These are phyloP conservation scores for Oscheius sp. DNA, from an alignment of 2,888 invertebrate genomes.

Conservation along the genomic window DNA sequence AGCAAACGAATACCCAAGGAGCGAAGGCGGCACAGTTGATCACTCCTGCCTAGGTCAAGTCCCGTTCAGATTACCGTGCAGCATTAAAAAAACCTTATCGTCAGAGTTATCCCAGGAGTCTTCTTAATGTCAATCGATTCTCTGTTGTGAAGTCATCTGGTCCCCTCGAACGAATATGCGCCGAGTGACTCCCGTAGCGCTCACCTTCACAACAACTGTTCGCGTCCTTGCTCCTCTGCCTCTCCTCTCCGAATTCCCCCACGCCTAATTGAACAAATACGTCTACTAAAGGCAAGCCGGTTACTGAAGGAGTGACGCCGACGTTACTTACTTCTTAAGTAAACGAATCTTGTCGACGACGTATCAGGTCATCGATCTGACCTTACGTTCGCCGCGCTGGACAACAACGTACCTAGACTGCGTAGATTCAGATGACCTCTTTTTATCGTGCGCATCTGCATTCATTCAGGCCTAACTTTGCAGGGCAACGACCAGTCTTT, in stretches of 20 bases:
- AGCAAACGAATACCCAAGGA: constrained; percentile 29
- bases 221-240: constrained; percentile 24
- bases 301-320: not conserved
- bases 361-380: constrained; percentile 29
- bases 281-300: constrained; percentile 12
- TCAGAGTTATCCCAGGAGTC: constrained; percentile 11
- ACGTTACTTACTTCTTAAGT: not conserved
- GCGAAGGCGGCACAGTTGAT: not conserved
- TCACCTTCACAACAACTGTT: constrained; percentile 28
- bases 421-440: constrained; percentile 29
- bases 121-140: constrained; percentile 20
- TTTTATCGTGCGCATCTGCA: constrained; percentile 8
- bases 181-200: constrained; percentile 22
- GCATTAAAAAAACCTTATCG: not conserved
- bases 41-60: not conserved
- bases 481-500: not conserved
- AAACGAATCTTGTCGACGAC: not conserved
- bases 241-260: constrained; percentile 4
- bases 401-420: constrained; percentile 1
- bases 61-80: constrained; percentile 11
- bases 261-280: constrained; percentile 25
- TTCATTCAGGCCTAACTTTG: constrained; percentile 1
- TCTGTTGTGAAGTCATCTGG: constrained; percentile 28
- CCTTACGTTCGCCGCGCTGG: constrained; percentile 27
- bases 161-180: constrained; percentile 28